phyloP scores from a whole-genome alignment of 1,140 invertebrate genomes.

The Nephila pilipes region DNA sequence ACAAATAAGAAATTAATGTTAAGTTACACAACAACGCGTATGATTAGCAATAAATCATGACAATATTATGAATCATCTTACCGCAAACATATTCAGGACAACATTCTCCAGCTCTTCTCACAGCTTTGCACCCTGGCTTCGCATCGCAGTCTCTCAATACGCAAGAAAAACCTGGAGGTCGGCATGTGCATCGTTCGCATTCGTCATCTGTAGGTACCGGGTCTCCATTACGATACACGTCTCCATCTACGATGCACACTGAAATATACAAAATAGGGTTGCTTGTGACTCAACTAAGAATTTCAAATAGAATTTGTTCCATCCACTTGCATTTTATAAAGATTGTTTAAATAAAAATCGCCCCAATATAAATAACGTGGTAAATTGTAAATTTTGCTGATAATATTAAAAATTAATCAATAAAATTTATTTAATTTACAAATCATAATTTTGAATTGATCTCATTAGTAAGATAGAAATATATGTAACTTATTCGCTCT shows the following conservation, averaged over 20 bases:
- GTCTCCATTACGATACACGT: conserved; percentile 85
- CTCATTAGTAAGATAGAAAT: no score
- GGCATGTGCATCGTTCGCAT: conserved; percentile 85
- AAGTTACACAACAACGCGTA: no score
- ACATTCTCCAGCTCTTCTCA: conserved; percentile 87
- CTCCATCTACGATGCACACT: conserved; percentile 85
- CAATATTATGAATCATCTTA: conserved; percentile 81
- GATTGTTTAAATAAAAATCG: no score
- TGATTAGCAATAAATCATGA: not conserved
- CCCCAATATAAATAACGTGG: no score
- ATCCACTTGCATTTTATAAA: no score
- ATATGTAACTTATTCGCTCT: no score
- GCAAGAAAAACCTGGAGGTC: conserved; percentile 81
- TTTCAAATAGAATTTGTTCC: not conserved
- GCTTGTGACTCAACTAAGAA: not conserved
- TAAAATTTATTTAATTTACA: no score
- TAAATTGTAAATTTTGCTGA: no score
- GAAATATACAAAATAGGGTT: conserved; percentile 65
- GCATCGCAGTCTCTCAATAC: conserved; percentile 85
- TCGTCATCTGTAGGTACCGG: conserved; percentile 84
- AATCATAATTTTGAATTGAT: no score
- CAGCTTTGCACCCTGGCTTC: conserved; percentile 87
- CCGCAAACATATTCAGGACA: conserved; percentile 91
- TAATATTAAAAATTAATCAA: no score
- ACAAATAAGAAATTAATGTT: no score